Evolutionary conservation across 2,113 vertebrate genomes (phyloP), one percentile per base, ranked within the genome.

Genomic region (Carassius gibelio): DNA sequence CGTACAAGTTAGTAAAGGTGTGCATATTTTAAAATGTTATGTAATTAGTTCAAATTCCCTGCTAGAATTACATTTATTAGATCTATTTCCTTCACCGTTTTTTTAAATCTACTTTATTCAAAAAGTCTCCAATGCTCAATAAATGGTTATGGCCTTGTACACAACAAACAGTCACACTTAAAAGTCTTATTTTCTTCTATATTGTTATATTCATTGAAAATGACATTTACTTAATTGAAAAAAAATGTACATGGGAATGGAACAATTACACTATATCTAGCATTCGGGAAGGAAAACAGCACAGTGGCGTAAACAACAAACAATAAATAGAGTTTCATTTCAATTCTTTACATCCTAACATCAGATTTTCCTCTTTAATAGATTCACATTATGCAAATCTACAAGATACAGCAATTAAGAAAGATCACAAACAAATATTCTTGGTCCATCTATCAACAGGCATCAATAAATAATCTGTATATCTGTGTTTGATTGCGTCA

Each of bases 401-500:
- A 21, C 57, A n/a, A 57, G 52, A 81, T 34, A 55, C 8, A 17
- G 30, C 26, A 15, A 76, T 76, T 52, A 30, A 50, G n/a, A 9
- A 48, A 2, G 45, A 5, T 14, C 45, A 75, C 45, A 75, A 8
- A 21, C 19, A 4, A 30, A n/a, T 19, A 34, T 61, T 26, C 23
- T 48, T 30, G 81, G 17, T 71, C 61, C 4, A 57, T n/a, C 50
- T 36, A 78, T 62, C 23, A 68, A 72, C 82, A 75, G n/a, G 82
- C 42, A 68, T 83, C 59, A 88, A 88, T 88, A 88, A 88, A 88
- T 88, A 88, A 59, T 59, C 17, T n/a, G 66, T 50, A 45, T 66
- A 19, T 57, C 34, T 68, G 78, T 59, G 79, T 68, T 57, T 50
- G 23, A 75, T 15, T 64, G 50, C 4, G 61, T 30, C 57, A 26